Evolutionary conservation across 2,797 vertebrate genomes (phyloP).

Genomic region (Cygnus olor): DNA sequence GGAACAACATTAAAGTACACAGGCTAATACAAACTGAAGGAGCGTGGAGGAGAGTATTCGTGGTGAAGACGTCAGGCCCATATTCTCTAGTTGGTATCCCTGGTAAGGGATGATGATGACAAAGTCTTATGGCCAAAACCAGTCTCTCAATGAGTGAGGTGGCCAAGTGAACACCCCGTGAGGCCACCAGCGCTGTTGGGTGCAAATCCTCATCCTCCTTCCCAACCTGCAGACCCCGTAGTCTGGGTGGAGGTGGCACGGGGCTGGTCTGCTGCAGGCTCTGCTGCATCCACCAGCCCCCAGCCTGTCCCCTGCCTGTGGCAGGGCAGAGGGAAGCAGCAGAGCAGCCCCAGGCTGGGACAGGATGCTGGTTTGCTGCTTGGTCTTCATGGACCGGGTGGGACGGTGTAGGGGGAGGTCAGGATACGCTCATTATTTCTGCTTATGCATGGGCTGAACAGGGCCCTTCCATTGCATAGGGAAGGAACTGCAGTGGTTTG

Average conservation of each 20-base stretch:
- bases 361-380: not conserved
- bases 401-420: rapidly evolving
- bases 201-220: not conserved
- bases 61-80: not conserved
- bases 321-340: not conserved
- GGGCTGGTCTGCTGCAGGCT: not conserved
- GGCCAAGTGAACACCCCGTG: not conserved
- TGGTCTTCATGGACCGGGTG: not conserved
- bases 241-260: not conserved
- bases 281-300: rapidly evolving
- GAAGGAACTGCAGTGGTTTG: not conserved
- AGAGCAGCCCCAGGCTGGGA: not conserved
- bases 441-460: not conserved
- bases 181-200: not conserved
- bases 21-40: not conserved
- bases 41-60: not conserved
- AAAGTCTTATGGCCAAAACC: not conserved
- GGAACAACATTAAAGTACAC: not conserved
- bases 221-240: rapidly evolving
- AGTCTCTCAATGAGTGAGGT: not conserved
- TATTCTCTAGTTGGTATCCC: not conserved
- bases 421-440: not conserved
- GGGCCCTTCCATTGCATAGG: not conserved
- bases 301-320: rapidly evolving
- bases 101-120: not conserved